These are phyloP conservation scores for Lasioglossum oenotherae DNA, from an alignment of 2,888 invertebrate genomes.

Conservation along the genomic window DNA sequence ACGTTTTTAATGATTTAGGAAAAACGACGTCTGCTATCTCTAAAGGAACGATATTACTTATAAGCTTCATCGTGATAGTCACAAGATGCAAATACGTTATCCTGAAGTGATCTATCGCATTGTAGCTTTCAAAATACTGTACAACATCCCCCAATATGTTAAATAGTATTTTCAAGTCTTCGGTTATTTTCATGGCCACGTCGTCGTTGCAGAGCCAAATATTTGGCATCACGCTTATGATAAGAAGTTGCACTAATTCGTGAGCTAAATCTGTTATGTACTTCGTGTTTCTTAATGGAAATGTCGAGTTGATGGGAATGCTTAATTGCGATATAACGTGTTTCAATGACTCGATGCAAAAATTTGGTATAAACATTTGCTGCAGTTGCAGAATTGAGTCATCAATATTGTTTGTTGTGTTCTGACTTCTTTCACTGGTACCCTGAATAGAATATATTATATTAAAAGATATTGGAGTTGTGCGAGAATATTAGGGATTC, in stretches of 20 bases:
- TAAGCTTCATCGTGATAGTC: slow-evolving; percentile 81
- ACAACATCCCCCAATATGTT: slow-evolving; percentile 86
- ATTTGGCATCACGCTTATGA: slow-evolving; percentile 85
- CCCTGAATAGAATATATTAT: slow-evolving; percentile 58
- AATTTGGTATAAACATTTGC: slow-evolving; percentile 85
- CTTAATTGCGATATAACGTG: slow-evolving; percentile 77
- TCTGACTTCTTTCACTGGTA: slow-evolving; percentile 75
- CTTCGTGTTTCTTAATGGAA: slow-evolving; percentile 75
- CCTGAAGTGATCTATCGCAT: slow-evolving; percentile 79
- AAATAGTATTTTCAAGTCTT: slow-evolving; percentile 82
- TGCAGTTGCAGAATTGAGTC: slow-evolving; percentile 82
- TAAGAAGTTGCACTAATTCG: slow-evolving; percentile 85
- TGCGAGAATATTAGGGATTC: background rate
- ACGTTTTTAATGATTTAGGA: slow-evolving; percentile 84
- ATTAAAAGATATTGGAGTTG: slow-evolving; percentile 8
- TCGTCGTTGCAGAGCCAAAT: slow-evolving; percentile 85
- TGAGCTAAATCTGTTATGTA: slow-evolving; percentile 74
- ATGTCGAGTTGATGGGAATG: slow-evolving; percentile 67
- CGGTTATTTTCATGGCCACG: slow-evolving; percentile 74
- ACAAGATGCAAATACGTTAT: slow-evolving; percentile 85
- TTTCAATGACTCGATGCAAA: slow-evolving; percentile 83
- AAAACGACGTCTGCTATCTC: slow-evolving; percentile 83
- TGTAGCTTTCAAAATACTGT: slow-evolving; percentile 74
- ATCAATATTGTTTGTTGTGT: slow-evolving; percentile 75
- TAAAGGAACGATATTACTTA: slow-evolving; percentile 83